Conservation (phyloP, 2,113 vertebrate species). For the Collichthys lucidus region DNA sequence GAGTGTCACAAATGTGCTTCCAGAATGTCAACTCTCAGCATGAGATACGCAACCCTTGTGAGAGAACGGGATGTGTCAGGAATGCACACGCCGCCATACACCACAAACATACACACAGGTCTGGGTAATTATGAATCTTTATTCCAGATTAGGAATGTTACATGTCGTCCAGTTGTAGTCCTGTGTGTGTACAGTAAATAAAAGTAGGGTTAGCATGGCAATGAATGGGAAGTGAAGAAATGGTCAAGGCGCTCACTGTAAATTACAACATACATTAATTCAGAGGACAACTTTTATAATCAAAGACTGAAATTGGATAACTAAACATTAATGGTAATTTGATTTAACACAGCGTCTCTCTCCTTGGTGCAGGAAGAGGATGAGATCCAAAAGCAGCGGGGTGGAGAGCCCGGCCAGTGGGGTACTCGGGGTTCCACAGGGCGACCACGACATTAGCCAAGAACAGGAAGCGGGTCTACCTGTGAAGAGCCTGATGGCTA, state of each 20-base stretch:
- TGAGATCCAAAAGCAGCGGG: constrained; percentile 94
- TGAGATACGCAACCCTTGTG: constrained; percentile 28
- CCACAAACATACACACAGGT: constrained; percentile 5
- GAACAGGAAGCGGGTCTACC: constrained; percentile 86
- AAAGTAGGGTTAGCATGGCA: constrained; percentile 33
- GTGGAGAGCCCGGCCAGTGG: constrained; percentile 86
- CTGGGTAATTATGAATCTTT: constrained; percentile 29
- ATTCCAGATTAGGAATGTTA: constrained; percentile 31
- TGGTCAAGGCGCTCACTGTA: neutral
- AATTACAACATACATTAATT: neutral
- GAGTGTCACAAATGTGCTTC: constrained; percentile 58
- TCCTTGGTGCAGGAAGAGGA: constrained; percentile 85
- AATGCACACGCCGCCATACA: constrained; percentile 24
- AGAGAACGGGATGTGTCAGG: constrained; percentile 20
- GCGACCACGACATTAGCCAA: constrained; percentile 80
- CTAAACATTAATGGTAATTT: too few species aligned
- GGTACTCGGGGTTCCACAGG: constrained; percentile 85
- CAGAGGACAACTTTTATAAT: neutral
- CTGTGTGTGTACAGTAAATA: neutral
- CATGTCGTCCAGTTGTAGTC: neutral
- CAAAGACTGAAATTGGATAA: neutral
- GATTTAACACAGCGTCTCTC: constrained; percentile 1
- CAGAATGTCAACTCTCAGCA: constrained; percentile 43
- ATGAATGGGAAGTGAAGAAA: constrained; percentile 9
- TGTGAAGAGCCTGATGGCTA: constrained; percentile 87